Evolutionary conservation across 2,797 vertebrate species (phyloP).

Genomic region (Bradypodion pumilum): DNA sequence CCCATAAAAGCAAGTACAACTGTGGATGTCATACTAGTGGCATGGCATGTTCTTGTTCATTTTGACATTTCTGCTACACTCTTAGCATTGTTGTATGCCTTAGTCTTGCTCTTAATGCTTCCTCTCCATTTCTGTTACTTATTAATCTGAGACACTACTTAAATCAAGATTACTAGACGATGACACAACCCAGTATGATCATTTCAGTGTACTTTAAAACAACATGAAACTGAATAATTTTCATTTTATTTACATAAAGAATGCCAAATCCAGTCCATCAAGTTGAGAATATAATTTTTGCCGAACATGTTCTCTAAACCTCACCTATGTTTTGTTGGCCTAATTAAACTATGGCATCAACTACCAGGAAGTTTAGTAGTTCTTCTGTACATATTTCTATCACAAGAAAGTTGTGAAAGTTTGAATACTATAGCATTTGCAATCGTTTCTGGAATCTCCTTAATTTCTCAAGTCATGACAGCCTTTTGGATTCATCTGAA

Average conservation of each 20-base stretch:
- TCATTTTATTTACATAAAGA: slow-evolving; percentile 23
- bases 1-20: background rate
- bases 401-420: slow-evolving; percentile 18
- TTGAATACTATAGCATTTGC: background rate
- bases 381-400: background rate
- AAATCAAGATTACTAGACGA: background rate
- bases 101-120: background rate
- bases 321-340: background rate
- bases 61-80: background rate
- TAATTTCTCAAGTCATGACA: background rate
- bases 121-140: background rate
- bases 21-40: no score
- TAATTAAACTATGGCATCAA: fast-evolving
- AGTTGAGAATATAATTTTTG: slow-evolving; percentile 10
- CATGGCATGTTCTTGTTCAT: background rate
- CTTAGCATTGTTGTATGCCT: background rate
- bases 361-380: background rate
- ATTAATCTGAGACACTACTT: slow-evolving; percentile 1
- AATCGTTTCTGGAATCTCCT: slow-evolving; percentile 32
- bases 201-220: slow-evolving; percentile 1
- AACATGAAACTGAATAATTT: slow-evolving; percentile 28
- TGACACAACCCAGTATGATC: background rate
- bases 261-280: background rate
- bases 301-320: background rate
- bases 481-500: no score